Conservation (phyloP, 2,797 vertebrate genomes). For the Haliaeetus albicilla region DNA sequence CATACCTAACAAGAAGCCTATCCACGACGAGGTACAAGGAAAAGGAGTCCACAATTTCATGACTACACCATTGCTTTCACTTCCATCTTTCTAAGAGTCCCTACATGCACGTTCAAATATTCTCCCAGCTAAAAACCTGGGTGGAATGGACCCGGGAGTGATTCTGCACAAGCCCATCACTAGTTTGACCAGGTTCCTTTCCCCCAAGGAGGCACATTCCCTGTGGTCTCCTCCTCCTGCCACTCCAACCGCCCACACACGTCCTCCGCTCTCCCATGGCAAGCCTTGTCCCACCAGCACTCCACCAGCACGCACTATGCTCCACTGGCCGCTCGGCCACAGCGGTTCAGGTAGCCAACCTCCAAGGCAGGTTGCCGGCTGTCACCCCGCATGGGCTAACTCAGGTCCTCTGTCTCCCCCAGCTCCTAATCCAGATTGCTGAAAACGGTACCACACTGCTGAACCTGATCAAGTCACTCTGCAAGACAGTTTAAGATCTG, state of each 20-base stretch:
- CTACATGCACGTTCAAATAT: accelerated
- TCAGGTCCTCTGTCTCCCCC: background rate
- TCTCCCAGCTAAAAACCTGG: background rate
- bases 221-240: background rate
- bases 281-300: background rate
- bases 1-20: too few relatives aligned
- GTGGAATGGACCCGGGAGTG: background rate
- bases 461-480: too few relatives aligned
- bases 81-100: background rate
- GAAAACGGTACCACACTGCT: accelerated
- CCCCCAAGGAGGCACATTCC: background rate
- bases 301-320: background rate
- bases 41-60: background rate
- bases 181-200: background rate
- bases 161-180: background rate
- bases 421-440: background rate
- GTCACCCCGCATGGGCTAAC: background rate
- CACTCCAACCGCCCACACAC: background rate
- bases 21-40: background rate
- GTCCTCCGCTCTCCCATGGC: background rate
- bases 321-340: background rate
- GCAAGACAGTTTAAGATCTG: background rate
- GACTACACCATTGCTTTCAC: background rate
- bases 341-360: background rate
- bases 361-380: background rate